Evolutionary conservation across 2,888 invertebrate genomes (phyloP).

Genomic region (Pollenia amentaria): DNA sequence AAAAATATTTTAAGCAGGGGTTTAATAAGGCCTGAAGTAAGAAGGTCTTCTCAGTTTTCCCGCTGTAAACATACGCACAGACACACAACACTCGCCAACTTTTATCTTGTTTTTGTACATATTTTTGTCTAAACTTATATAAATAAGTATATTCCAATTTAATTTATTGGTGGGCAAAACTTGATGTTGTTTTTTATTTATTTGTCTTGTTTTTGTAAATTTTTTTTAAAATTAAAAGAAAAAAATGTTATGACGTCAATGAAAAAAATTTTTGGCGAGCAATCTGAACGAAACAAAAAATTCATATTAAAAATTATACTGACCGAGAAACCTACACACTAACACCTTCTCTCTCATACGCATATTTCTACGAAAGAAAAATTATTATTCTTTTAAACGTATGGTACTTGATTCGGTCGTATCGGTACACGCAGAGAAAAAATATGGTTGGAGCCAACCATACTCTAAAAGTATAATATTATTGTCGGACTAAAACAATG

Average conservation of each 20-base stretch:
- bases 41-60: too few relatives aligned
- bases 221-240: constrained; percentile 27
- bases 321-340: constrained; percentile 59
- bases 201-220: constrained; percentile 2
- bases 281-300: constrained; percentile 36
- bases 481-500: too few relatives aligned
- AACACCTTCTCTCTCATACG: neutral
- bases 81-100: neutral
- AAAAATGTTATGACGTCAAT: constrained; percentile 70
- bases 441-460: too few relatives aligned
- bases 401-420: neutral
- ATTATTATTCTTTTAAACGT: constrained; percentile 12
- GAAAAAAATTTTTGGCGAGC: constrained; percentile 53
- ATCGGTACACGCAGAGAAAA: too few relatives aligned
- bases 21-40: too few relatives aligned
- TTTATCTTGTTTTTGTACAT: neutral
- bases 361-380: constrained; percentile 5
- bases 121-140: neutral
- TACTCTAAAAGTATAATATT: too few relatives aligned
- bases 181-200: constrained; percentile 1
- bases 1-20: too few relatives aligned
- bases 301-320: constrained; percentile 52
- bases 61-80: too few relatives aligned
- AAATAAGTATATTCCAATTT: constrained; percentile 3
- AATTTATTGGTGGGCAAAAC: constrained; percentile 38